A percentile compares a stretch with the other conserved stretches of the same genome.
Conservation (phyloP, 1,140 invertebrate genomes). For the Phthorimaea operculella region DNA sequence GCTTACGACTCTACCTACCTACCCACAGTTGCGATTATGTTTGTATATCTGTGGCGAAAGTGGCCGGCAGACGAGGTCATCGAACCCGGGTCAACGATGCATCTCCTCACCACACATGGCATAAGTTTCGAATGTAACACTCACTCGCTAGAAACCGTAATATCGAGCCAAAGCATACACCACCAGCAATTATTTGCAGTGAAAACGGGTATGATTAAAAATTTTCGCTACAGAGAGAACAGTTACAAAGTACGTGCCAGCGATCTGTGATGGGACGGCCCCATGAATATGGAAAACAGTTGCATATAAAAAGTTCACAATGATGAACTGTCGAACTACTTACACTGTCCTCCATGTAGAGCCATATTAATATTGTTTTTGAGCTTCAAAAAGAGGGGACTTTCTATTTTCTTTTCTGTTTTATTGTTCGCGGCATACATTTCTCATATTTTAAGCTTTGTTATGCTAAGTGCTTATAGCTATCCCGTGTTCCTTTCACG, state of each 20-base stretch:
- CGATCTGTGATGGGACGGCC: background rate
- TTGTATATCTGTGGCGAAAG: slow-evolving; percentile 42
- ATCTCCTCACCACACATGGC: slow-evolving; percentile 28
- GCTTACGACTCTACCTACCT: slow-evolving; percentile 16
- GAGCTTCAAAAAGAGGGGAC: slow-evolving; percentile 6
- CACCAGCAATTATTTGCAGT: background rate
- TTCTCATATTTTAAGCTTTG: slow-evolving; percentile 4
- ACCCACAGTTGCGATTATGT: slow-evolving; percentile 17
- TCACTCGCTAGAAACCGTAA: slow-evolving; percentile 15
- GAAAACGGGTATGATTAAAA: background rate
- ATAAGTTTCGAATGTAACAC: slow-evolving; percentile 39
- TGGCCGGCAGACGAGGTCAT: slow-evolving; percentile 25
- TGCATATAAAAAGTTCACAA: background rate
- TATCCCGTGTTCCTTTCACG: background rate
- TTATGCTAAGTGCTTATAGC: background rate
- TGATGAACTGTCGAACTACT: background rate
- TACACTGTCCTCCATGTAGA: slow-evolving; percentile 7
- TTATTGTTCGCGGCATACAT: slow-evolving; percentile 10
- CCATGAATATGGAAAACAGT: background rate
- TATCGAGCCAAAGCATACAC: background rate
- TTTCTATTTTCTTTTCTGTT: slow-evolving; percentile 9
- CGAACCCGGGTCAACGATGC: slow-evolving; percentile 35
- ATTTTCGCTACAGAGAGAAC: slow-evolving; percentile 1
- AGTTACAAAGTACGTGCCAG: background rate
- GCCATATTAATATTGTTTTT: slow-evolving; percentile 14